Conservation (phyloP, 2,113 vertebrate genomes). For the Lucifuga dentata region DNA sequence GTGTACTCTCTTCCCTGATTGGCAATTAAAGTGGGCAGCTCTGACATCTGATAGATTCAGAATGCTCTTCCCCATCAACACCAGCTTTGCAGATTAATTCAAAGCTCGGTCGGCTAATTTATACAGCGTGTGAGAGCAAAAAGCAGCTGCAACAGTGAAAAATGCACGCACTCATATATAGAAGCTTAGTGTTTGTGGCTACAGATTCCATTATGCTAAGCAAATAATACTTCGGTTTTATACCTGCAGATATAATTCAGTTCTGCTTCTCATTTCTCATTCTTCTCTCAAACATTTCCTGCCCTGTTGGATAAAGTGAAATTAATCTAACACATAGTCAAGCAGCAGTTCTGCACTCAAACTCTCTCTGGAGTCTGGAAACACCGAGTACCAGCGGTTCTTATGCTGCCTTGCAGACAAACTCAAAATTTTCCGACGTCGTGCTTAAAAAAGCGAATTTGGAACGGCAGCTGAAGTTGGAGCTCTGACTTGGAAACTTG, state of each 20-base stretch:
- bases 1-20: not conserved
- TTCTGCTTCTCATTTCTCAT: not conserved
- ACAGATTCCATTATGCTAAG: not conserved
- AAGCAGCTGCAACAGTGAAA: not conserved
- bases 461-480: too few relatives aligned
- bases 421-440: too few relatives aligned
- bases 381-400: too few relatives aligned
- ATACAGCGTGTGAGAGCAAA: not conserved
- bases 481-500: too few relatives aligned
- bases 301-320: too few relatives aligned
- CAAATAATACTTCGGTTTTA: constrained; percentile 9
- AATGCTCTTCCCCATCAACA: constrained; percentile 17
- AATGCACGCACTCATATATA: not conserved
- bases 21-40: not conserved
- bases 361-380: too few relatives aligned
- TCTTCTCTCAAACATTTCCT: not conserved
- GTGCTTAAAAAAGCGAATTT: too few relatives aligned
- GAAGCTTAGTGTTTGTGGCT: not conserved
- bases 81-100: constrained; percentile 1
- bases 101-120: constrained; percentile 5
- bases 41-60: constrained; percentile 36
- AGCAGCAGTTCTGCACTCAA: too few relatives aligned
- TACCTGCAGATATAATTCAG: not conserved
- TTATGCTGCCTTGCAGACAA: constrained; percentile 22
- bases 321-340: not conserved